These are phyloP conservation scores for Drosophila tropicalis DNA, from an alignment of 1,140 invertebrate genomes.

Conservation along the genomic window DNA sequence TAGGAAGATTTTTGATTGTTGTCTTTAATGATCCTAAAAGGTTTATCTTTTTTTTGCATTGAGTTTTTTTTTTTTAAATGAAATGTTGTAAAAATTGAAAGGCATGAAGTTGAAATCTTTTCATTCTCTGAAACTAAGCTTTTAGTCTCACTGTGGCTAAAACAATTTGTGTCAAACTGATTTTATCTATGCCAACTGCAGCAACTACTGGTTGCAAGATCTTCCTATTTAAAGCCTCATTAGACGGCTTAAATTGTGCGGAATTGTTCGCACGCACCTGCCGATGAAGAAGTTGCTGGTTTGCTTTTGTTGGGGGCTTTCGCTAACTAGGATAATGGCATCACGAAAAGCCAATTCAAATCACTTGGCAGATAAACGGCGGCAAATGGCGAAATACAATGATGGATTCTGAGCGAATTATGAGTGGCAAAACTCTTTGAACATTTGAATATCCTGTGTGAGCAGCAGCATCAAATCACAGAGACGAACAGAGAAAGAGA, in stretches of 20 bases:
- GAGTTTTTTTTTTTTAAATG: not conserved
- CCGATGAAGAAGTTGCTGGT: slow-evolving; percentile 1
- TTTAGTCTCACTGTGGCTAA: not conserved
- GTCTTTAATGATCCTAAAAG: no score
- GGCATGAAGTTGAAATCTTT: not conserved
- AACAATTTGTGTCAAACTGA: slow-evolving; percentile 22
- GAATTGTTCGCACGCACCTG: slow-evolving; percentile 42
- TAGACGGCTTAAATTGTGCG: slow-evolving; percentile 24
- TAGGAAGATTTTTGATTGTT: no score
- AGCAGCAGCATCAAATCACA: not conserved
- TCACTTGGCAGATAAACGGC: slow-evolving; percentile 11
- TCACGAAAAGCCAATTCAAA: slow-evolving; percentile 53
- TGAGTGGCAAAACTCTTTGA: slow-evolving; percentile 6
- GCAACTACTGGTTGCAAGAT: not conserved
- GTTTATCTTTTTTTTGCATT: no score
- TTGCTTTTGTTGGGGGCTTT: slow-evolving; percentile 10
- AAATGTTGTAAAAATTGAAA: not conserved
- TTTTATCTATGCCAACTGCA: slow-evolving; percentile 6
- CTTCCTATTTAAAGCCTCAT: slow-evolving; percentile 6
- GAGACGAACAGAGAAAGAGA: not conserved
- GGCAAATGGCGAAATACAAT: slow-evolving; percentile 18
- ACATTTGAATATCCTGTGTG: slow-evolving; percentile 18
- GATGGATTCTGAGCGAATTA: slow-evolving; percentile 23
- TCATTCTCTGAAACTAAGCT: not conserved
- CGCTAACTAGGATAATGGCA: slow-evolving; percentile 50